Evolutionary conservation across 2,888 invertebrate genomes (phyloP), one percentile per base, ranked within the genome.

Genomic region (Trichogramma dendrolimi): DNA sequence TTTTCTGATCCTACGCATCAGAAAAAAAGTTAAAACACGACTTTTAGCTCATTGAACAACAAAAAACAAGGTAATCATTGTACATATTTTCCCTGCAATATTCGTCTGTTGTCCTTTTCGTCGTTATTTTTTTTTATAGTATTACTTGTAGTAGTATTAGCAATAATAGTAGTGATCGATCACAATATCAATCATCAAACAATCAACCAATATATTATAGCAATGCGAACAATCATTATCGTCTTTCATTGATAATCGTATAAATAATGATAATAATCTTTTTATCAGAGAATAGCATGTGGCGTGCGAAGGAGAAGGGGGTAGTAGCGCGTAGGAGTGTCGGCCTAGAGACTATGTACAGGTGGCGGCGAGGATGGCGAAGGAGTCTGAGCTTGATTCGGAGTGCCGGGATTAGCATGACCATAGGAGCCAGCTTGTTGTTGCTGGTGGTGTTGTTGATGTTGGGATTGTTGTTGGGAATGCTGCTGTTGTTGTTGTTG

Each of bases 311-410:
- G 67, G 67, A 65, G 66, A 65, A 59, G 68, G 67, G 68, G 69
- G 67, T 68, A 27, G 27, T 27, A 60, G 69, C 69, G 67, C 68
- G 61, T 64, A 67, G 69, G 67, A 68, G 67, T 67, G 69, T 70
- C 68, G 70, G 69, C 69, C 71, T 77, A 79, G 71, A 79, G 75
- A 74, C 75, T 79, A 78, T 79, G 78, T 79, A 79, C 79, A 78
- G 79, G 78, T 71, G 78, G 73, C 57, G 79, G 77, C 71, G 79
- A 79, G 64, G 79, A 75, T 67, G 78, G 79, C 66, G 78, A 77
- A 50, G 78, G 77, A 67, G 77, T 76, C 69, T 78, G 79, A 64
- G 76, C 71, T 70, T 73, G 72, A 61, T 73, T 76, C 54, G 78
- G 77, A 67, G 74, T 75, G 64, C 73, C 75, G 67, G 77, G 61